Conservation (phyloP, 2,113 vertebrate species). For the Oxyruncus cristatus region DNA sequence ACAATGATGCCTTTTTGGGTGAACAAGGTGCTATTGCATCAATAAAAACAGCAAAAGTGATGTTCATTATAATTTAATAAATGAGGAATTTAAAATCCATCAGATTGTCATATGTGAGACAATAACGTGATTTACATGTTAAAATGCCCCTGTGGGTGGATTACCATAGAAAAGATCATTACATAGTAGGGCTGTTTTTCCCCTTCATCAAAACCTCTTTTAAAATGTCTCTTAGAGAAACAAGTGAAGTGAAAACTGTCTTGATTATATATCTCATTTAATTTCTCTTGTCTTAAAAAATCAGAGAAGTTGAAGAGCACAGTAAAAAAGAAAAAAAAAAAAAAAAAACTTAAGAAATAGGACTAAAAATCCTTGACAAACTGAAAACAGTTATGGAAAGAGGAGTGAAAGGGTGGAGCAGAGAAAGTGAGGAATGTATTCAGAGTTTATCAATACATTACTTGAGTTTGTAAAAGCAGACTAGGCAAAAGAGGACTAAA, state of each 20-base stretch:
- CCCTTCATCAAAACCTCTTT: constrained; percentile 52
- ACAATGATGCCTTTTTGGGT: neutral
- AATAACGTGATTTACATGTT: constrained; percentile 51
- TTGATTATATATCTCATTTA: constrained; percentile 64
- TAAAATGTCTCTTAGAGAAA: constrained; percentile 46
- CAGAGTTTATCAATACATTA: neutral
- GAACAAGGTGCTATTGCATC: neutral
- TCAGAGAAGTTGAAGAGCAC: constrained; percentile 49
- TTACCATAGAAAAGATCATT: constrained; percentile 40
- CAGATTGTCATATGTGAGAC: constrained; percentile 31
- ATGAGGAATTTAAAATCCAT: constrained; percentile 48
- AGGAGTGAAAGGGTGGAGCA: neutral
- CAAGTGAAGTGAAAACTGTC: constrained; percentile 55
- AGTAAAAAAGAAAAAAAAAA: neutral
- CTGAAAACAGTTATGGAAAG: neutral
- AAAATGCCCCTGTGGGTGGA: constrained; percentile 43
- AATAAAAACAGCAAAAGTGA: constrained; percentile 28
- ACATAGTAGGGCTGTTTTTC: constrained; percentile 11
- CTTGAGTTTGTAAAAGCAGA: constrained; percentile 16
- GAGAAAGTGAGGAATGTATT: neutral
- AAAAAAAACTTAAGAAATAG: neutral
- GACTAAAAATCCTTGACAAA: constrained; percentile 28
- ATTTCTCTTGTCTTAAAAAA: constrained; percentile 57
- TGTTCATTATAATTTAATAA: constrained; percentile 49
- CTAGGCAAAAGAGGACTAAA: neutral